Conservation (phyloP, 2,797 vertebrate species). For the Merluccius polli region DNA sequence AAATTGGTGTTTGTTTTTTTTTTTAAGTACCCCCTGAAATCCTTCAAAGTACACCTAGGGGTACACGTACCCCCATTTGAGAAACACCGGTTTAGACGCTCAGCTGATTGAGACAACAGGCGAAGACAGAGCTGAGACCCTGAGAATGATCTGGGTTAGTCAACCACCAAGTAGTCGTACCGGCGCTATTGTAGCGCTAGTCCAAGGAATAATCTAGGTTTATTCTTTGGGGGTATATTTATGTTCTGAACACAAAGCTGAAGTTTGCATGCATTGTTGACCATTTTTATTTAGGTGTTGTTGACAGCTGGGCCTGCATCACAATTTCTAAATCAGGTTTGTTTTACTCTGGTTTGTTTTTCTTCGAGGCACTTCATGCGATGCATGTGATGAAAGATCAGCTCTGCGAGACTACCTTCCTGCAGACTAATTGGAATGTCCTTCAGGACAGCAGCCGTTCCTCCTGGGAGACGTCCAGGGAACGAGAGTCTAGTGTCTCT, state of each 20-base stretch:
- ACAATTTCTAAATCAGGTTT: neutral
- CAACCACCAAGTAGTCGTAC: too few relatives aligned
- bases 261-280: too few relatives aligned
- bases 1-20: too few relatives aligned
- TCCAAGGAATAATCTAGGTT: neutral
- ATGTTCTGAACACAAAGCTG: too few relatives aligned
- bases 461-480: neutral
- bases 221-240: neutral
- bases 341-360: neutral
- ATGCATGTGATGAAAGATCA: neutral
- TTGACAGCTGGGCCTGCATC: neutral
- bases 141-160: too few relatives aligned
- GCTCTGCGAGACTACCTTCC: neutral
- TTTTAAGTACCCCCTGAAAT: too few relatives aligned
- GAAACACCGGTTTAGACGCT: too few relatives aligned
- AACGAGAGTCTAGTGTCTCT: neutral
- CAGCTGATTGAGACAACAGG: too few relatives aligned
- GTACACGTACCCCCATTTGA: too few relatives aligned
- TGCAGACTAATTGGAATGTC: neutral
- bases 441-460: neutral
- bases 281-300: neutral
- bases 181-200: too few relatives aligned
- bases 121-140: too few relatives aligned
- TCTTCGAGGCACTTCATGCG: neutral
- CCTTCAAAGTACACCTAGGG: too few relatives aligned